Base-by-base conservation (phyloP, 2,797 vertebrate genomes). In the Chrysocyon brachyurus region DNA sequence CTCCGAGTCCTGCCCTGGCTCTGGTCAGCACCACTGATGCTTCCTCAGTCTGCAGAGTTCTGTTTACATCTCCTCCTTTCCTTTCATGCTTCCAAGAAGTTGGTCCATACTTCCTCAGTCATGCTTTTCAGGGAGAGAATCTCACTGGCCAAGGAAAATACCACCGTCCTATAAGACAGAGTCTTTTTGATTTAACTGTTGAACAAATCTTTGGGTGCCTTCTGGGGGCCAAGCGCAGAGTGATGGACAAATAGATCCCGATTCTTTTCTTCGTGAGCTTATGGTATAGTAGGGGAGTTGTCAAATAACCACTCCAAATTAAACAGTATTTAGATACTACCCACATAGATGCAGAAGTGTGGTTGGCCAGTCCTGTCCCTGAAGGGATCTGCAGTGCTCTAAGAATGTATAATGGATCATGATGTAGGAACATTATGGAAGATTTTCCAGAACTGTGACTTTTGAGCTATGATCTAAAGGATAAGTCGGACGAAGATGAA, bases 191-290 rank as follows among this genome's bases (percentile, higher is more conserved):
- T 4, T n/a, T 31, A 46, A n/a, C 49, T 11, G 10, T 11, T 33
- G 31, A 88, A 28, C 72, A 85, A 54, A 49, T 63, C 16, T n/a
- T 8, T 21, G 22, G 26, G 11, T 54, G 46, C 31, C 85, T 33
- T 0, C 2, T 0, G 3, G 68, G 36, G 28, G 11, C 14, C 0
- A 8, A 63, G n/a, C 28, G 28, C 52, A 9, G 8, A 1, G 4
- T 4, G 56, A 28, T 11, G 49, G 21, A 7, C 36, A 68, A 3
- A 19, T 0, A 28, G 87, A 40, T 9, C 31, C 14, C 33, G 14
- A 22, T 17, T 57, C 46, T 63, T 10, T 40, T 56, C 54, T 49
- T 87, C 15, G 2, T 4, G 31, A 28, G 33, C 46, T 66, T 12
- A 6, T 2, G 3, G 73, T 40, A 14, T 36, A 8, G n/a, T 28